Conservation (phyloP, 2,797 vertebrate species). For the Coluber constrictor region DNA sequence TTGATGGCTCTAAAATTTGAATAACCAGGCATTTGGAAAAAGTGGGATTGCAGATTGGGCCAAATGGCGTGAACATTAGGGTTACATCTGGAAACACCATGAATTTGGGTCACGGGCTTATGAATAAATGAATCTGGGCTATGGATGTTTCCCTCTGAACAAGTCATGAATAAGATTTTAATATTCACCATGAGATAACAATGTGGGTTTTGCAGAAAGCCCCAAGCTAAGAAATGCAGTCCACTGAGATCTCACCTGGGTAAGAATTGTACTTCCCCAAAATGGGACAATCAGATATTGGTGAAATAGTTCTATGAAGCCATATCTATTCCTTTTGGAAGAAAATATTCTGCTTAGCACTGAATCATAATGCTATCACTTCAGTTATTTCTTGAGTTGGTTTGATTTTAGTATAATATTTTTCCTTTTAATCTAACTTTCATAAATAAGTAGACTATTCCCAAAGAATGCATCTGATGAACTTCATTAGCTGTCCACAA, state of each 20-base stretch:
- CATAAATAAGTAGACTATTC: background rate
- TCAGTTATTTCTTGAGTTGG: too few species aligned
- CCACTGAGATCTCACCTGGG: background rate
- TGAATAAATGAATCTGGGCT: slow-evolving; percentile 1
- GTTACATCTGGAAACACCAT: background rate
- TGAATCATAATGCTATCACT: background rate
- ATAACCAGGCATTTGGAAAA: background rate
- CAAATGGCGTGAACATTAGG: background rate
- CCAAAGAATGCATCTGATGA: background rate
- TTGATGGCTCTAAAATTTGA: background rate
- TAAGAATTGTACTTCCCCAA: background rate
- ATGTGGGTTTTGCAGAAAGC: background rate
- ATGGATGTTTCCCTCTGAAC: background rate
- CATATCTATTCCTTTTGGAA: background rate
- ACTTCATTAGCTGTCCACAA: background rate
- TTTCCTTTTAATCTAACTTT: background rate
- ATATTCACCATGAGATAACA: background rate
- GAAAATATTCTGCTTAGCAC: background rate
- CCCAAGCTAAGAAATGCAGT: background rate
- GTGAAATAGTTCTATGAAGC: background rate
- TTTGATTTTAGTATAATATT: background rate
- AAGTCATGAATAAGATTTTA: background rate
- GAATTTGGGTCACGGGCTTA: slow-evolving; percentile 14
- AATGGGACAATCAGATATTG: background rate
- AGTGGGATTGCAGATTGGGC: background rate